Evolutionary conservation across 2,113 vertebrate genomes (phyloP), one percentile per base, ranked within the genome.

Genomic region (Sardina pilchardus): DNA sequence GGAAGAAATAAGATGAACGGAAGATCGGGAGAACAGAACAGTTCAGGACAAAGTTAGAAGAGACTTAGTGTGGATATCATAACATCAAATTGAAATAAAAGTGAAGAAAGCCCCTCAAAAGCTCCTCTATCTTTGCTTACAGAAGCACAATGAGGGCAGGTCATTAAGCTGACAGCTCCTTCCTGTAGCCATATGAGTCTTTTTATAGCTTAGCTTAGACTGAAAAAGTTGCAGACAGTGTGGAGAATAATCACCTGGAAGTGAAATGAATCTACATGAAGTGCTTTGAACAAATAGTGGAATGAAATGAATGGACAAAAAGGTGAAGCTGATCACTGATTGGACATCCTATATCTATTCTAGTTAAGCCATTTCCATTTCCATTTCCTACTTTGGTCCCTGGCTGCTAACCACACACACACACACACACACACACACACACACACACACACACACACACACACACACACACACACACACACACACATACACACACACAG

Each of bases 161-260:
- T 84, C 88, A 84, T 87, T 85, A 83, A 90, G 89, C 86, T 90
- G 91, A 91, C 86, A 85, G 85, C 75, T 82, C 87, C 84, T 92
- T 93, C 93, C 92, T 90, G 88, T 90, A 91, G 87, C 84, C 91
- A 85, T 89, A 88, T 89, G 87, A 90, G 83, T 90, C 80, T 92
- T 92, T 91, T 90, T 89, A 91, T 91, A 90, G 87, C 88, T 21
- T 84, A 50, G 82, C 86, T 30, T 48, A 86, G 84, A 83, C n/a
- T 67, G 88, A 88, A 63, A 34, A 4, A 16, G 16, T 21, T 59
- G 21, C 21, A 21, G 21, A 59, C 19, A 24, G 63, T 78, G 34
- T 78, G 10, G 71, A 30, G 4, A 78, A 78, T 36, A 75, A 12
- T 75, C 30, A 78, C 71, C 30, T 78, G 71, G 30, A 78, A 34